Base-by-base conservation (phyloP, 2,888 invertebrate species). In the Hypolimnas misippus region DNA sequence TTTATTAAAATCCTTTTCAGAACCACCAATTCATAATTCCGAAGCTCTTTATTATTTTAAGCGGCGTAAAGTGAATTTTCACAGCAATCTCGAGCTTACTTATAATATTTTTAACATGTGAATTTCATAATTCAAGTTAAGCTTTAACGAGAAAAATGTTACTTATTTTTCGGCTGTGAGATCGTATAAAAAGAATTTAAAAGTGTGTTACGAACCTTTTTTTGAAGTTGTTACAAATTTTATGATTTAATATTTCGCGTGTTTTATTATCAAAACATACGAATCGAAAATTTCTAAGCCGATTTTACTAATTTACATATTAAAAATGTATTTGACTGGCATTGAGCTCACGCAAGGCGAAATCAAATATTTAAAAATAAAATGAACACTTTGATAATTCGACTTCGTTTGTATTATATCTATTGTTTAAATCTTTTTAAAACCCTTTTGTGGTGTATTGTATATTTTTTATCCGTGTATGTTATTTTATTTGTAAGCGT, bases 21-120 rank as follows among this genome's bases (percentile, higher is more conserved):
- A n/a, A 21, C 46, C 12, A 1, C n/a, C 46, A 46, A 12, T 25
- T 46, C 21, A 46, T 25, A 46, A 25, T 46, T 52, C 12, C 7
- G 42, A 58, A 33, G 29, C 40, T 50, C 51, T 58, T 52, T 52
- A 52, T 31, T 52, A 52, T 52, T 58, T 58, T 44, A 33, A 58
- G 42, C 31, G 51, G 51, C 52, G 52, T 58, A 17, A 51, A 58
- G 44, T 58, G 51, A 42, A 51, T 57, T 49, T 51, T 57, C 17
- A 58, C 33, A 44, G 58, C 14, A 44, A 17, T 17, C 51, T 57
- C 17, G 33, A 50, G 7, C n/a, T 35, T 10, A 49, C 42, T 42
- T 42, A 35, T 21, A 46, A 46, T 33, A 19, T 19, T 46, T 46
- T 51, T 16, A 31, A 25, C 19, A 46, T 21, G 10, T 19, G 46